Percentiles rank a stretch among this genome's conserved stretches.
These are phyloP conservation scores for Leptoclinus maculatus DNA, from an alignment of 2,797 vertebrate genomes.

Conservation along the genomic window DNA sequence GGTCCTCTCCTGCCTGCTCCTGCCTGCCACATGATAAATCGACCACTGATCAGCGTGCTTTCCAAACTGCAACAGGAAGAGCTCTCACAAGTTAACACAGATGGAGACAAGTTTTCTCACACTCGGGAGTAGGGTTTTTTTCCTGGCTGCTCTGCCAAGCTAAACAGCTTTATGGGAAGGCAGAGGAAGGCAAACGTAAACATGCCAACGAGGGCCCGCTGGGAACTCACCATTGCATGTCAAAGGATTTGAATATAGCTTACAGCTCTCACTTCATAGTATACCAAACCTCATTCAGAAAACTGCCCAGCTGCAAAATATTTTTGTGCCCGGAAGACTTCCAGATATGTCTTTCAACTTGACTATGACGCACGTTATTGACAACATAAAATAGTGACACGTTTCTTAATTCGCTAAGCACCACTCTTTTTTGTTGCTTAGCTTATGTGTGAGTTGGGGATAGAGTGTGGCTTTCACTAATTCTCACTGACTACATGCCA, in stretches of 20 bases:
- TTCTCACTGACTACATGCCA: background rate
- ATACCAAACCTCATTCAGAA: conserved; percentile 2
- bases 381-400: background rate
- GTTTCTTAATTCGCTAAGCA: background rate
- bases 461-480: background rate
- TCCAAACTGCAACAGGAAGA: conserved; percentile 19
- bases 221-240: conserved; percentile 31
- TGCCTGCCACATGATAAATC: conserved; percentile 43
- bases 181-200: conserved; percentile 34
- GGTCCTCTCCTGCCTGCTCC: conserved; percentile 26
- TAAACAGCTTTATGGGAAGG: conserved; percentile 36
- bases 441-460: background rate
- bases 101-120: conserved; percentile 17
- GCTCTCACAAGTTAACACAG: conserved; percentile 14
- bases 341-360: conserved; percentile 7
- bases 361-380: background rate
- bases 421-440: background rate
- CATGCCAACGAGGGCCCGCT: conserved; percentile 11
- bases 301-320: background rate
- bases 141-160: conserved; percentile 27
- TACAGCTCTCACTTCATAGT: conserved; percentile 13
- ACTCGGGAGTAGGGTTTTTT: conserved; percentile 7
- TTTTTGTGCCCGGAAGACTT: background rate
- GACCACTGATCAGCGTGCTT: conserved; percentile 32
- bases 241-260: conserved; percentile 39